These are phyloP conservation scores for Heliothis virescens DNA, from an alignment of 1,140 invertebrate genomes.

Conservation along the genomic window DNA sequence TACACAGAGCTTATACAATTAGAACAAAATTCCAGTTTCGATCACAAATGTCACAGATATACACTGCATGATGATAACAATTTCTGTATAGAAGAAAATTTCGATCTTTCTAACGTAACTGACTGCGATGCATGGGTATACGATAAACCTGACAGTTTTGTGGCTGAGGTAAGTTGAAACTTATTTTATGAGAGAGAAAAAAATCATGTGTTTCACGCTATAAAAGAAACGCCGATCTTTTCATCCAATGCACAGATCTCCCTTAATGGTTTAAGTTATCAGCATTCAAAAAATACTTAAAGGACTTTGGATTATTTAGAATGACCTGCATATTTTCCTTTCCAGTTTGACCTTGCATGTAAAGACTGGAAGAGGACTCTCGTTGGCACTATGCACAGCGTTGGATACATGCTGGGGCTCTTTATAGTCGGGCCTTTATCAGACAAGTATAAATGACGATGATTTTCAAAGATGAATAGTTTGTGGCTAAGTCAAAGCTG, in stretches of 20 bases:
- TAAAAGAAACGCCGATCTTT: too few species aligned
- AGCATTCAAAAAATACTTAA: too few species aligned
- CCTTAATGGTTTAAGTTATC: too few species aligned
- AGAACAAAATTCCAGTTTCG: conserved; percentile 2
- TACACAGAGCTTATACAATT: conserved; percentile 9
- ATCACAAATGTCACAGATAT: conserved; percentile 35
- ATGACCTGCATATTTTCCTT: not conserved
- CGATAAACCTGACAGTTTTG: conserved; percentile 54
- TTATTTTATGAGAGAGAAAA: too few species aligned
- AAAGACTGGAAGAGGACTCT: conserved; percentile 87
- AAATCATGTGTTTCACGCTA: not conserved
- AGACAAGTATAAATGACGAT: conserved; percentile 59
- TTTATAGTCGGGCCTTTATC: conserved; percentile 68
- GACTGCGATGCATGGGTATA: conserved; percentile 34
- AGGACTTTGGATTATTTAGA: too few species aligned
- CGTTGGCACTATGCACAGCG: conserved; percentile 87
- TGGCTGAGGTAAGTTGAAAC: conserved; percentile 52
- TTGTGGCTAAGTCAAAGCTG: too few species aligned
- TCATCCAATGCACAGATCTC: too few species aligned
- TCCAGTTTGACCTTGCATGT: conserved; percentile 61
- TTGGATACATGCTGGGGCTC: conserved; percentile 71
- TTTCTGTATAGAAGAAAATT: conserved; percentile 4
- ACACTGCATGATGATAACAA: not conserved
- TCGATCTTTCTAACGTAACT: not conserved
- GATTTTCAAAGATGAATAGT: too few species aligned